These are phyloP conservation scores for Agonum fuliginosum DNA, from an alignment of 2,888 invertebrate species.

Conservation along the genomic window DNA sequence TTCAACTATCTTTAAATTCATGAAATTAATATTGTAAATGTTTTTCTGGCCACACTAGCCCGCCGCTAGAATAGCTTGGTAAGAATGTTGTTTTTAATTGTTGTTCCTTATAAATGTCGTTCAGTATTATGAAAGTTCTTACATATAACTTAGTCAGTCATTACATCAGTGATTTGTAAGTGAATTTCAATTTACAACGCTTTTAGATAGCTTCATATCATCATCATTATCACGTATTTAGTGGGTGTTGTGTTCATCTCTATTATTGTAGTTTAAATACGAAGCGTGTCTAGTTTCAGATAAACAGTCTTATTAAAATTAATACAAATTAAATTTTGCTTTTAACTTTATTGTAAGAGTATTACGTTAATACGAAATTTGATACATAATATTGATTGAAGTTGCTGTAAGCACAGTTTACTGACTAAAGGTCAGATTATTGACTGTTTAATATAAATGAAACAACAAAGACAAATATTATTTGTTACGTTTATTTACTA, in stretches of 20 bases:
- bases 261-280: constrained; percentile 29
- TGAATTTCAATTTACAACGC: constrained; percentile 30
- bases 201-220: constrained; percentile 56
- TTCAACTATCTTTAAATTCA: constrained; percentile 8
- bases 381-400: not conserved
- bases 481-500: too few species aligned
- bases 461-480: too few species aligned
- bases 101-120: constrained; percentile 60
- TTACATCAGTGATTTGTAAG: constrained; percentile 55
- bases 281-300: constrained; percentile 5
- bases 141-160: constrained; percentile 49
- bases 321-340: not conserved
- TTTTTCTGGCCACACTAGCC: constrained; percentile 69
- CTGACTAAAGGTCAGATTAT: not conserved
- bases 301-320: not conserved
- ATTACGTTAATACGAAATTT: too few species aligned
- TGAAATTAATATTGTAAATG: constrained; percentile 67
- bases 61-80: constrained; percentile 74
- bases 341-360: too few species aligned
- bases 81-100: constrained; percentile 69
- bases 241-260: constrained; percentile 30
- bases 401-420: not conserved
- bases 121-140: constrained; percentile 49
- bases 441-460: too few species aligned
- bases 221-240: constrained; percentile 46